phyloP scores from a whole-genome alignment of 1,140 invertebrate species.

The Tetramorium alpestre region DNA sequence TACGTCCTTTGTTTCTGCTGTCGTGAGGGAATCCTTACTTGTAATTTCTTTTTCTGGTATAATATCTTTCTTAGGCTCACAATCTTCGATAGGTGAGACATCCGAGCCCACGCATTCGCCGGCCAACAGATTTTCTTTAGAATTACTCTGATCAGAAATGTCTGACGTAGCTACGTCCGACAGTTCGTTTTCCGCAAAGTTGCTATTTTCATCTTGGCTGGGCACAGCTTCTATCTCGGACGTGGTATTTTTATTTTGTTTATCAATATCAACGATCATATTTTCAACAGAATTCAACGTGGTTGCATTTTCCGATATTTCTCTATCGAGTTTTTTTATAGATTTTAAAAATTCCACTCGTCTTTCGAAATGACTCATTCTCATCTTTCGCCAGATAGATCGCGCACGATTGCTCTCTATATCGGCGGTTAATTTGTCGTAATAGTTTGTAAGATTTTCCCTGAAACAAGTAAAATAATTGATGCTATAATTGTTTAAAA shows the following conservation, averaged over 20 bases:
- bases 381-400: slow-evolving; percentile 87
- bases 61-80: neutral
- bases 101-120: neutral
- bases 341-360: slow-evolving; percentile 79
- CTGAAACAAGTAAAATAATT: slow-evolving; percentile 66
- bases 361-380: slow-evolving; percentile 86
- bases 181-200: slow-evolving; percentile 53
- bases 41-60: neutral
- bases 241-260: neutral
- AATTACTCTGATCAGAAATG: neutral
- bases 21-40: neutral
- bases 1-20: neutral
- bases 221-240: neutral
- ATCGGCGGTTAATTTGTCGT: slow-evolving; percentile 86
- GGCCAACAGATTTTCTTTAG: neutral
- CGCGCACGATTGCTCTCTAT: slow-evolving; percentile 86
- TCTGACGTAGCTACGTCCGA: neutral
- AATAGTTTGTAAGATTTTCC: slow-evolving; percentile 86
- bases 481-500: neutral
- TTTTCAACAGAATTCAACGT: neutral
- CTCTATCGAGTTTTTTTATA: neutral
- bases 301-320: neutral
- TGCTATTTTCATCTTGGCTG: slow-evolving; percentile 66
- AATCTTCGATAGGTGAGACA: neutral
- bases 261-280: neutral